Percentiles rank a stretch among this genome's conserved stretches.
Evolutionary conservation across 2,888 invertebrate genomes (phyloP).

Genomic region (Allygus modestus): DNA sequence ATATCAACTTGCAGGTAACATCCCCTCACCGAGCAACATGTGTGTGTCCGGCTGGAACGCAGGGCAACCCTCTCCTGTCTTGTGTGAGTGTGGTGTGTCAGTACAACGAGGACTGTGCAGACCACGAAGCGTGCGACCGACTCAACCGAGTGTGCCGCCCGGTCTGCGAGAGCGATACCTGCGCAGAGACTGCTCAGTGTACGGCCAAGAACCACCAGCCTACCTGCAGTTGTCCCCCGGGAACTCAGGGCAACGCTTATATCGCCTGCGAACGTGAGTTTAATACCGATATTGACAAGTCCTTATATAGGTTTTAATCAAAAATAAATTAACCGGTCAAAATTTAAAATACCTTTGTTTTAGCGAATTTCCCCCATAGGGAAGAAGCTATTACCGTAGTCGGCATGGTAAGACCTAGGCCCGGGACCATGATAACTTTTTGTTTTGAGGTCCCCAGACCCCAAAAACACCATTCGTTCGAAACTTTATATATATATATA

Average conservation of each 20-base stretch:
- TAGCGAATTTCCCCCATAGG: too few species aligned
- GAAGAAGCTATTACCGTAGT: too few species aligned
- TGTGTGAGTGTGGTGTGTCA: constrained; percentile 91
- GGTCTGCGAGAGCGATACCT: constrained; percentile 89
- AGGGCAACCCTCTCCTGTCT: constrained; percentile 76
- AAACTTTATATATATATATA: too few species aligned
- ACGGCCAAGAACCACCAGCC: constrained; percentile 86
- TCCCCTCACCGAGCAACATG: constrained; percentile 89
- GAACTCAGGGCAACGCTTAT: constrained; percentile 88
- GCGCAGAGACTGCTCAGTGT: constrained; percentile 88
- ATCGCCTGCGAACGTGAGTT: constrained; percentile 80
- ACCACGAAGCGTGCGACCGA: constrained; percentile 90
- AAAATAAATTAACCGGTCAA: too few species aligned
- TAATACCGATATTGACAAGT: too few species aligned
- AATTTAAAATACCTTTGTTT: too few species aligned
- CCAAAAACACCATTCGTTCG: too few species aligned
- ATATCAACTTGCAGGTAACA: constrained; percentile 71
- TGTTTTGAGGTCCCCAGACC: too few species aligned
- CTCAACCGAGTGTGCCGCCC: constrained; percentile 89
- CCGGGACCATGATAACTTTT: too few species aligned
- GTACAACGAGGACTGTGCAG: constrained; percentile 93
- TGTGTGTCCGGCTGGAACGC: constrained; percentile 88
- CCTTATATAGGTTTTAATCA: background rate
- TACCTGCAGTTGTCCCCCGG: constrained; percentile 86
- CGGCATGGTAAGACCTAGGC: too few species aligned